Percentiles rank a stretch among this genome's conserved stretches.
These are phyloP conservation scores for Falco rusticolus DNA, from an alignment of 2,797 vertebrate species.

Conservation along the genomic window DNA sequence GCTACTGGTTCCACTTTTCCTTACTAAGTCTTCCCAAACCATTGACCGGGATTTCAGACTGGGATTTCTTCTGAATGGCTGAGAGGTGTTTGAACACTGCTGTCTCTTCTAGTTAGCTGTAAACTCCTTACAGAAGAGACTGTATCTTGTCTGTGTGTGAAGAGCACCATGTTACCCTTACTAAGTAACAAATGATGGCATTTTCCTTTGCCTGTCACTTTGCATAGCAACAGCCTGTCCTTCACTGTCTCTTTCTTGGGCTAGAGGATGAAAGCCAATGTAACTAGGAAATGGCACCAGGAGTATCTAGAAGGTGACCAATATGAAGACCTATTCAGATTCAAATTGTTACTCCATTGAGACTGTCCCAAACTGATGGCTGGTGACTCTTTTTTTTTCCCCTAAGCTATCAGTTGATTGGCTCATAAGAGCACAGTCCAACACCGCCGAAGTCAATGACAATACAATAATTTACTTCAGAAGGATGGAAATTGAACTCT, in stretches of 20 bases:
- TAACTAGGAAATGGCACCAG: neutral
- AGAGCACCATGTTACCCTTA: neutral
- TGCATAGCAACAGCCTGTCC: neutral
- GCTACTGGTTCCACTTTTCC: neutral
- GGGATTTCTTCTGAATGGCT: neutral
- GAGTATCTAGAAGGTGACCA: neutral
- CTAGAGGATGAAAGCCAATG: neutral
- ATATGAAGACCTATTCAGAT: neutral
- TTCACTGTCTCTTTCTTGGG: neutral
- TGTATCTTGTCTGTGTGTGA: neutral
- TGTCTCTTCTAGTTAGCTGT: neutral
- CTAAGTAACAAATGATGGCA: neutral
- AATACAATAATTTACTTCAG: neutral
- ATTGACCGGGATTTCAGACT: neutral
- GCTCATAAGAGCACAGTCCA: neutral
- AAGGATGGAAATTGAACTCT: neutral
- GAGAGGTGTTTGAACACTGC: neutral
- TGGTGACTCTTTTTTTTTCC: neutral
- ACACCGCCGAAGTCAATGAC: neutral
- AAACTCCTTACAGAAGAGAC: neutral
- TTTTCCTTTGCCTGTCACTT: neutral
- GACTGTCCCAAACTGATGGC: neutral
- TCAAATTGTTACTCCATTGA: neutral
- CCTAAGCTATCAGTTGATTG: neutral
- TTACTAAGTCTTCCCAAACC: neutral